Conservation (phyloP, 1,140 invertebrate species). For the Mycetomoellerius zeteki region DNA sequence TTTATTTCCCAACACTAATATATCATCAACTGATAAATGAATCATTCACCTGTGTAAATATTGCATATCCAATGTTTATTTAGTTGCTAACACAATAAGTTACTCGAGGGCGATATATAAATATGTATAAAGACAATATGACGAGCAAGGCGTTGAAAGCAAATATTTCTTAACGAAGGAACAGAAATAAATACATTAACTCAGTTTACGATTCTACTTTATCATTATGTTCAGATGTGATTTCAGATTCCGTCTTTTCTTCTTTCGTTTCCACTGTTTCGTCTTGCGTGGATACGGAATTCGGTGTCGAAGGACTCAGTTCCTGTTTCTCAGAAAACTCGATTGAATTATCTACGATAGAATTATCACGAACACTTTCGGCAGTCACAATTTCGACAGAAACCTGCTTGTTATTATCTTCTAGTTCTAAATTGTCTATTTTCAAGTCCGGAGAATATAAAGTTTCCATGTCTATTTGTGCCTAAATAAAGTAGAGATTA, state of each 20-base stretch:
- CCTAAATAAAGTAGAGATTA: background rate
- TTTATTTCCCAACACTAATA: background rate
- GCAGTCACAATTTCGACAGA: background rate
- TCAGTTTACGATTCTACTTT: background rate
- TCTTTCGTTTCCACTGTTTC: background rate
- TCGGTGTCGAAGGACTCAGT: background rate
- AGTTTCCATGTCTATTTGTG: background rate
- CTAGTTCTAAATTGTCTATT: background rate
- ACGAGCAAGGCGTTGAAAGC: background rate
- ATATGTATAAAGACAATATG: background rate
- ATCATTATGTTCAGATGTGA: background rate
- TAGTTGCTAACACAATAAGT: constrained; percentile 5
- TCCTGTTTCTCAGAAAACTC: background rate
- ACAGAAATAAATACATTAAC: constrained; percentile 15
- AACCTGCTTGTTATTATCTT: background rate
- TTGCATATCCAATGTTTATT: constrained; percentile 26
- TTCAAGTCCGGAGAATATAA: background rate
- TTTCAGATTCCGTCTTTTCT: background rate
- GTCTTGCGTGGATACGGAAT: background rate
- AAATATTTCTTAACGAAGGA: background rate
- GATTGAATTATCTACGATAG: background rate
- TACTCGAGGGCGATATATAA: background rate
- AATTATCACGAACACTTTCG: background rate
- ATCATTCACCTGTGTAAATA: constrained; percentile 7
- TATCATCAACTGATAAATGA: background rate